phyloP scores from a whole-genome alignment of 2,888 invertebrate genomes.

The Tethea ocularis region DNA sequence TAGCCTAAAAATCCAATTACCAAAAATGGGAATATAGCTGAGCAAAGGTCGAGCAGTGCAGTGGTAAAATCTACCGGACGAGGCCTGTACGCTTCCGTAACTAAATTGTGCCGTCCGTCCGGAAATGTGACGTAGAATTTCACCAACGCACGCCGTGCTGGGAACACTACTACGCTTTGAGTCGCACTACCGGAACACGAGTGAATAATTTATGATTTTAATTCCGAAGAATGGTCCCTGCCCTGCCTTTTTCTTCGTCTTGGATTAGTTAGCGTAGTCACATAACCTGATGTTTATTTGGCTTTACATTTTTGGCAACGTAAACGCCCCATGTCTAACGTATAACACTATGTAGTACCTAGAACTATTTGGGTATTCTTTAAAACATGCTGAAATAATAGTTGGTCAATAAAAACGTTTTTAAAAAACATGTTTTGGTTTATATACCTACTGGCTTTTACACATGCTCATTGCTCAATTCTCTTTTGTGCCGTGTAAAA shows the following conservation, averaged over 20 bases:
- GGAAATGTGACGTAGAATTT: slow-evolving; percentile 51
- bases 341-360: no score
- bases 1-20: slow-evolving; percentile 42
- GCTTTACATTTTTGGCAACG: neutral
- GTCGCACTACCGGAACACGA: neutral
- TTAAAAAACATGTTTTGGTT: neutral
- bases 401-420: neutral
- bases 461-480: neutral
- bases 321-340: no score
- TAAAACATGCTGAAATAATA: neutral
- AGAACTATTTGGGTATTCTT: neutral
- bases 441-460: neutral
- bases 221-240: neutral
- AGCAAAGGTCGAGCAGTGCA: slow-evolving; percentile 34
- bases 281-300: neutral
- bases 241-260: neutral
- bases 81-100: slow-evolving; percentile 47
- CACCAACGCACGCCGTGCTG: slow-evolving; percentile 19
- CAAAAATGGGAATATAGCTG: slow-evolving; percentile 56
- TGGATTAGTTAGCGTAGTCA: no score
- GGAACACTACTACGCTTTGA: neutral
- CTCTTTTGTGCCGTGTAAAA: neutral
- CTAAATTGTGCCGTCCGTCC: slow-evolving; percentile 53
- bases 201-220: slow-evolving; percentile 5
- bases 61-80: slow-evolving; percentile 44